Base-by-base conservation (phyloP, 2,113 vertebrate genomes). In the Phycodurus eques region DNA sequence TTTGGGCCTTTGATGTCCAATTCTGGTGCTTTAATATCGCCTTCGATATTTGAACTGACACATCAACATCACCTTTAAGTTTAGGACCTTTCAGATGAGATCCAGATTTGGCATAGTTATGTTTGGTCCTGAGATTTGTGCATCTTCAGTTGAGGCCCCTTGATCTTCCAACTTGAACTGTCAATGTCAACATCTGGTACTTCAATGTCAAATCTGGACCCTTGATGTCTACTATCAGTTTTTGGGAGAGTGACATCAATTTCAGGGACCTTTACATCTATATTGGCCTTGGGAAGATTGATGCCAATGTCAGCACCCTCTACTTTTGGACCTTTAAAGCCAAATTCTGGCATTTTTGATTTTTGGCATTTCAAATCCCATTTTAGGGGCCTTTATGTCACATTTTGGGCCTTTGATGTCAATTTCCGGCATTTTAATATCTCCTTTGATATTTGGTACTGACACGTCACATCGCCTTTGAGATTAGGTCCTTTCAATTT, bases 41-140 rank as follows among this genome's bases (percentile, higher is more conserved):
- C 67, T 0, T 67, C 46, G 2, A 74, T 5, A 12, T 71, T 71
- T 54, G 72, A 19, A 4, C 2, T 44, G 72, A 74, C 3, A 74
- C 11, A 67, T 74, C 77, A 13, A 72, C 46, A 53, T 72, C 75
- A 11, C 72, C 77, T 67, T 79, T 74, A 8, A 74, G 0, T 22
- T 61, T 62, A 0, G 68, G 68, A 1, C 72, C 72, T 68, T 71
- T 71, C 1, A 75, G 1, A 31, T 57, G 4, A 3, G 27, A 42
- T 74, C 92, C 0, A 94, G 77, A 68, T 19, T 6, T 0, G 88
- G 86, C 1, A 84, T 64, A 0, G 59, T 64, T 3, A 78, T 62
- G 0, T 78, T 68, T 19, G 76, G 71, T 4, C 65, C 71, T 27
- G 77, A 79, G 8, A 79, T n/a, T 0, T 42, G 49, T 39, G 72